A percentile compares a stretch with the other conserved stretches of the same genome.
Conservation (phyloP, 1,140 invertebrate species). For the Lepidurus couesii region DNA sequence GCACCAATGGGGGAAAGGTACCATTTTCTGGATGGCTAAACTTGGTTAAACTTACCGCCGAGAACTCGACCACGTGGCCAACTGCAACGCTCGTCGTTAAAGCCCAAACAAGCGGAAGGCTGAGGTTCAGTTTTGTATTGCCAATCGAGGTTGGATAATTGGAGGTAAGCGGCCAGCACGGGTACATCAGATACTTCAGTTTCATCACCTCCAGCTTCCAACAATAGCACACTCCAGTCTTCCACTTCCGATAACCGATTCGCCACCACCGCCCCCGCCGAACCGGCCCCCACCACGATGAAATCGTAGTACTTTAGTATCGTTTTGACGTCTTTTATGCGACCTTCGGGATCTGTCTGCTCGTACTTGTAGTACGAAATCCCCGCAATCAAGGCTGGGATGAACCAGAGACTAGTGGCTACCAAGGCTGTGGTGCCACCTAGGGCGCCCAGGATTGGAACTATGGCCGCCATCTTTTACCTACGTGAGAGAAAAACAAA, state of each 20-base stretch:
- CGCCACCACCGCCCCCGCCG: slow-evolving; percentile 89
- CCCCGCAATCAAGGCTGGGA: slow-evolving; percentile 68
- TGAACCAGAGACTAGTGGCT: slow-evolving; percentile 70
- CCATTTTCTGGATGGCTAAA: background rate
- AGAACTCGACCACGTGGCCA: slow-evolving; percentile 77
- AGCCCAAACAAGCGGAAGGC: slow-evolving; percentile 70
- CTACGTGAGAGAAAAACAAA: background rate
- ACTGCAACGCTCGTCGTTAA: slow-evolving; percentile 56
- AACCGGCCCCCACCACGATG: slow-evolving; percentile 86
- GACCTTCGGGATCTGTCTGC: slow-evolving; percentile 61
- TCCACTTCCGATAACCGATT: slow-evolving; percentile 77
- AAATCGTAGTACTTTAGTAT: slow-evolving; percentile 63
- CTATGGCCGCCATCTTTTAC: slow-evolving; percentile 28
- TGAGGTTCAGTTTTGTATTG: slow-evolving; percentile 85
- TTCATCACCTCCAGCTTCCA: slow-evolving; percentile 88
- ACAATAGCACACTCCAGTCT: slow-evolving; percentile 71
- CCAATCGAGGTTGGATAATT: slow-evolving; percentile 84
- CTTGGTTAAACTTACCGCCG: slow-evolving; percentile 52
- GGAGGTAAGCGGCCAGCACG: slow-evolving; percentile 75
- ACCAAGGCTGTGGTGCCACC: slow-evolving; percentile 58
- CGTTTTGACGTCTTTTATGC: slow-evolving; percentile 58
- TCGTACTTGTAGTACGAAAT: slow-evolving; percentile 78
- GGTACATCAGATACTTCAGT: slow-evolving; percentile 84
- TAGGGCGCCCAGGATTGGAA: slow-evolving; percentile 38
- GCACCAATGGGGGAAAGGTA: background rate